A percentile compares a stretch with the other conserved stretches of the same genome.
Conservation (phyloP, 2,113 vertebrate species). For the Cyanoliseus patagonus region DNA sequence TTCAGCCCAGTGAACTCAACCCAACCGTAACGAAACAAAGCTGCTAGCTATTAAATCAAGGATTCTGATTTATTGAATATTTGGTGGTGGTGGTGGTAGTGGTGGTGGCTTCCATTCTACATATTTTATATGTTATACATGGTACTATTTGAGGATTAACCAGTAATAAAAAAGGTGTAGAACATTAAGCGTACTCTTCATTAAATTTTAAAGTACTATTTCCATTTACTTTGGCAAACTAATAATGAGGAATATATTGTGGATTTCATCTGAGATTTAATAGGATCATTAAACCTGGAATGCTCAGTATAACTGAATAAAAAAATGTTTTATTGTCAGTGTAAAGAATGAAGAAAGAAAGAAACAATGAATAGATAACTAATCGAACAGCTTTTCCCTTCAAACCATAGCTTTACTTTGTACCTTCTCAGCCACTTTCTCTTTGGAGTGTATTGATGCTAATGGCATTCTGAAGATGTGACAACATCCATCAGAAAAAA, state of each 20-base stretch:
- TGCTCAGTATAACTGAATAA: background rate
- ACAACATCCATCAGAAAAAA: background rate
- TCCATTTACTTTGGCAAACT: slow-evolving; percentile 50
- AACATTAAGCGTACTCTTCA: background rate
- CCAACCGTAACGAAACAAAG: slow-evolving; percentile 2
- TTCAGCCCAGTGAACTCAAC: background rate
- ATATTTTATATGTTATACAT: background rate
- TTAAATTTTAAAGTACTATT: slow-evolving; percentile 48
- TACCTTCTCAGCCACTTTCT: background rate
- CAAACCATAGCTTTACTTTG: background rate
- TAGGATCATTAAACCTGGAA: slow-evolving; percentile 25
- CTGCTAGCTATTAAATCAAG: slow-evolving; percentile 4
- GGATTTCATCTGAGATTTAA: slow-evolving; percentile 35
- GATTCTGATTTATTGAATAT: background rate
- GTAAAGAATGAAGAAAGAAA: slow-evolving; percentile 21
- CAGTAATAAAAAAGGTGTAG: slow-evolving; percentile 6
- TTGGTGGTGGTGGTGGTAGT: background rate
- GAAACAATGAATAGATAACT: background rate
- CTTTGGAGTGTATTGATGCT: background rate
- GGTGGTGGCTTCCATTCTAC: background rate
- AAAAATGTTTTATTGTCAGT: slow-evolving; percentile 41
- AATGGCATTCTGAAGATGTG: background rate
- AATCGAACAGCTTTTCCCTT: background rate
- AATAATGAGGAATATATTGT: slow-evolving; percentile 24
- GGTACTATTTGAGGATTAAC: slow-evolving; percentile 17